These are phyloP conservation scores for Temnothorax longispinosus DNA, from an alignment of 1,140 invertebrate species.

Conservation along the genomic window DNA sequence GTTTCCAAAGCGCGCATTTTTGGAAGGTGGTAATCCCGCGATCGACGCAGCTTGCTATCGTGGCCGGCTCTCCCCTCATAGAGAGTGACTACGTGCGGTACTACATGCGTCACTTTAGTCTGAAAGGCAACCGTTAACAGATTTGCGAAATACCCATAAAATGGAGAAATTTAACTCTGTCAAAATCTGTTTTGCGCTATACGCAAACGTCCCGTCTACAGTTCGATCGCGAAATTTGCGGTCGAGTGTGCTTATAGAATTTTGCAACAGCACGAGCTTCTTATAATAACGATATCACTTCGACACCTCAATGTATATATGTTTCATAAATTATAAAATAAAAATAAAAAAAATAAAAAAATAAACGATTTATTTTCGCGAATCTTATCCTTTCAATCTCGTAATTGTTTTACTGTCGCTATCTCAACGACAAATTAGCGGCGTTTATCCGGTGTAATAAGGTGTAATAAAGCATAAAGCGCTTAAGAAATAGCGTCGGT, in stretches of 20 bases:
- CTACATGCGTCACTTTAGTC: constrained; percentile 6
- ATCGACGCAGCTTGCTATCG: constrained; percentile 39
- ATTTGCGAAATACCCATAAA: constrained; percentile 32
- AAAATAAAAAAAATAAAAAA: background rate
- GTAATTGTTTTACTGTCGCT: background rate
- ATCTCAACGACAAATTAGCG: background rate
- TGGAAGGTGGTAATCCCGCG: constrained; percentile 40
- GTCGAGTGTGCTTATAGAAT: background rate
- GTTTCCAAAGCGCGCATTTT: constrained; percentile 36
- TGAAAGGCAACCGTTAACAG: constrained; percentile 36
- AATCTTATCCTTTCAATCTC: background rate
- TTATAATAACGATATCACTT: background rate
- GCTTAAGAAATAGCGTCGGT: constrained; percentile 33
- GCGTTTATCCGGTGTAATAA: background rate
- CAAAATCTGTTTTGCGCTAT: constrained; percentile 15
- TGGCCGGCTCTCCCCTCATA: background rate
- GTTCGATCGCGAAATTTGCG: background rate
- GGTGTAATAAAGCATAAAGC: constrained; percentile 1
- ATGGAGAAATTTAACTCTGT: background rate
- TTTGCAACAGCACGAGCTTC: background rate
- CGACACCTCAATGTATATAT: background rate
- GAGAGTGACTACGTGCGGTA: background rate
- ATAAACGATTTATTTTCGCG: background rate
- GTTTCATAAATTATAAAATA: background rate
- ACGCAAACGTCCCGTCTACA: background rate